Conservation (phyloP, 2,797 vertebrate genomes). For the Simalia tracyae region DNA sequence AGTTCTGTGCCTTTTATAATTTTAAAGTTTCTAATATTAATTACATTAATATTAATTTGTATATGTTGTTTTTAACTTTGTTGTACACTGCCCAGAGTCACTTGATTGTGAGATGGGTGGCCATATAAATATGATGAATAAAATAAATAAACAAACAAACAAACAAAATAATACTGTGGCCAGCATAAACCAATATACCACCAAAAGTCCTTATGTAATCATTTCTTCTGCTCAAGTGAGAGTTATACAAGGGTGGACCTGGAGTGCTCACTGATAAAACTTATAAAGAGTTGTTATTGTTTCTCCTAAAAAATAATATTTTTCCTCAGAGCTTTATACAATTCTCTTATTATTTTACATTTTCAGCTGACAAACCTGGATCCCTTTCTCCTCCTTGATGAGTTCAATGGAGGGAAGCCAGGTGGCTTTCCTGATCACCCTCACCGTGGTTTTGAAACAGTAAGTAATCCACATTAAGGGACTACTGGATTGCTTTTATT, state of each 20-base stretch:
- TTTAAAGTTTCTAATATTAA: too few species aligned
- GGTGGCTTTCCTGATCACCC: slow-evolving; percentile 88
- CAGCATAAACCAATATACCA: too few species aligned
- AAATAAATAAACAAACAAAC: too few species aligned
- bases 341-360: slow-evolving; percentile 27
- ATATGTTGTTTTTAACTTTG: too few species aligned
- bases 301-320: background rate
- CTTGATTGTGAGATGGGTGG: too few species aligned
- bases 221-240: too few species aligned
- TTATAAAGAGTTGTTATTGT: background rate
- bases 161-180: too few species aligned
- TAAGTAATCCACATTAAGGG: slow-evolving; percentile 59
- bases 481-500: too few species aligned
- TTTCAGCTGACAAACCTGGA: slow-evolving; percentile 83
- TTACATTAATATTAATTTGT: too few species aligned
- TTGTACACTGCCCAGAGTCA: too few species aligned
- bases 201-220: background rate
- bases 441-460: slow-evolving; percentile 88
- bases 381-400: slow-evolving; percentile 86
- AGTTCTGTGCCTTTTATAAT: too few species aligned
- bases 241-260: background rate
- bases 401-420: slow-evolving; percentile 82
- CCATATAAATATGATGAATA: too few species aligned
- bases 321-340: background rate
- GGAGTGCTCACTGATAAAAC: background rate